Percentiles rank a stretch among this genome's conserved stretches.
phyloP scores from a whole-genome alignment of 2,113 vertebrate genomes.

The Aramus guarauna region DNA sequence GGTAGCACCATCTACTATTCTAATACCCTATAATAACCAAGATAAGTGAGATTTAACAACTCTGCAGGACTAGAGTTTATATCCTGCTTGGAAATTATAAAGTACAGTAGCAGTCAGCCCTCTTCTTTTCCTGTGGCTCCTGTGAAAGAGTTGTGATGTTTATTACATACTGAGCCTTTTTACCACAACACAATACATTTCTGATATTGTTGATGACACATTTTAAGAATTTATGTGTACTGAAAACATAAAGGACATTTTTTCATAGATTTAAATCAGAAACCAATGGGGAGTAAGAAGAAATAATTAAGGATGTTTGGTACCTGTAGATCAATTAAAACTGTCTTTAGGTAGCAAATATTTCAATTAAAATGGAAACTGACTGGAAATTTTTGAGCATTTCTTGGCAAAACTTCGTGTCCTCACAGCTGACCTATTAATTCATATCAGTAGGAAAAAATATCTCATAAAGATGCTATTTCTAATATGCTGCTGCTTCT shows the following conservation, averaged over 20 bases:
- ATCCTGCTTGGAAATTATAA: conserved; percentile 62
- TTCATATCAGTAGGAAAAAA: background rate
- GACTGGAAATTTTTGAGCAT: background rate
- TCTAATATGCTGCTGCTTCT: too few relatives aligned
- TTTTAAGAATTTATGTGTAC: background rate
- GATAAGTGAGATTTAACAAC: conserved; percentile 65
- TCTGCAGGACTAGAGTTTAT: conserved; percentile 55
- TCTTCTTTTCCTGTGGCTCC: conserved; percentile 7
- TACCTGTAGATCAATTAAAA: background rate
- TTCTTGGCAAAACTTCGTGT: background rate
- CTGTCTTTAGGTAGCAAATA: background rate
- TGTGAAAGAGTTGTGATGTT: background rate
- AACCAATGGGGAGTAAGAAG: background rate
- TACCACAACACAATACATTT: background rate
- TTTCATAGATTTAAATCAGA: background rate
- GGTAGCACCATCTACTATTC: conserved; percentile 41
- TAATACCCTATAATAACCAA: conserved; percentile 65
- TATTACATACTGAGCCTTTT: conserved; percentile 42
- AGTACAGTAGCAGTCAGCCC: background rate
- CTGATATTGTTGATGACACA: background rate
- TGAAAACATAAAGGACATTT: background rate
- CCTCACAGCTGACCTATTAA: background rate
- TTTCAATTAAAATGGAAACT: background rate
- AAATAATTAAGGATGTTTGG: background rate
- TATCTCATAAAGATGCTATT: background rate